phyloP scores from a whole-genome alignment of 2,888 invertebrate species.

The Chrysolina oricalcia region DNA sequence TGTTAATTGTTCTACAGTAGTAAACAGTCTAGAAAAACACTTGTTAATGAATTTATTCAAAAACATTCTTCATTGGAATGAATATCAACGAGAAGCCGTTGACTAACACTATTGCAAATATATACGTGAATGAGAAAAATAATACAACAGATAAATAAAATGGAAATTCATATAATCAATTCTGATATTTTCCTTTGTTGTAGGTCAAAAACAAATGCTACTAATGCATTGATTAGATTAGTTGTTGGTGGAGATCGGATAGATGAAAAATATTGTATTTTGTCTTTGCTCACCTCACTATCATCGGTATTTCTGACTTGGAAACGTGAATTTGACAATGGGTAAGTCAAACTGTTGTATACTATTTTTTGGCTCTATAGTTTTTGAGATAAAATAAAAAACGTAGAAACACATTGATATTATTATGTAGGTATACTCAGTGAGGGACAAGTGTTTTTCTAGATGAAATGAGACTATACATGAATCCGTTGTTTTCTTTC shows the following conservation, averaged over 20 bases:
- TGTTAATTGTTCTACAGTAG: too few species aligned
- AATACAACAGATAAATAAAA: too few species aligned
- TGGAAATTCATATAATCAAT: too few species aligned
- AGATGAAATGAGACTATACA: too few species aligned
- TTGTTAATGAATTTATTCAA: background rate
- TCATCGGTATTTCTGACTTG: background rate
- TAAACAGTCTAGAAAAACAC: background rate
- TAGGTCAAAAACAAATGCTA: background rate
- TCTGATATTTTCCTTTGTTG: background rate
- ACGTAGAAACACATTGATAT: too few species aligned
- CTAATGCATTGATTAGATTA: too few species aligned
- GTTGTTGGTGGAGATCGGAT: background rate
- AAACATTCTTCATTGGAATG: background rate
- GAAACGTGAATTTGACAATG: background rate
- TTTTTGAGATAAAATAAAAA: too few species aligned
- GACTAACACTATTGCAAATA: background rate
- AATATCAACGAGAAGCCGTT: background rate
- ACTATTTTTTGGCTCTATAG: background rate
- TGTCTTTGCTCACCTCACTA: background rate
- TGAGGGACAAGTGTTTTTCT: too few species aligned
- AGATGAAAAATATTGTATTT: background rate
- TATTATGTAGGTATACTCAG: too few species aligned
- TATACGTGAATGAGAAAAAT: background rate
- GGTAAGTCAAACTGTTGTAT: background rate
- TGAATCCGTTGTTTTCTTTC: too few species aligned